Conservation (phyloP, 2,797 vertebrate species). For the Rhinoraja longicauda region DNA sequence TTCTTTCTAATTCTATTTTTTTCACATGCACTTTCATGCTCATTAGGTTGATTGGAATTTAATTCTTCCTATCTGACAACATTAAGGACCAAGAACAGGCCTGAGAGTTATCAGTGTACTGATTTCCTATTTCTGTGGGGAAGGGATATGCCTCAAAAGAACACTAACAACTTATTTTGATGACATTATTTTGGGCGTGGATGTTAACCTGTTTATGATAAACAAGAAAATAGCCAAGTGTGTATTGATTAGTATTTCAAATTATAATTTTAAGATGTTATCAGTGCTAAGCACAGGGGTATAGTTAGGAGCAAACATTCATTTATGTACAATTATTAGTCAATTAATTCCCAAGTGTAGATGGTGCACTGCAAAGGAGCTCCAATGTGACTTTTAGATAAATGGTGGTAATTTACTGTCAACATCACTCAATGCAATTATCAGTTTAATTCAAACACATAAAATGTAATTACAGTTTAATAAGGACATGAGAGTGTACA, state of each 20-base stretch:
- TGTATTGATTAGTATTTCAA: not conserved
- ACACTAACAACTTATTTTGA: not conserved
- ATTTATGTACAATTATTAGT: not conserved
- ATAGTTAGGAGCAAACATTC: not conserved
- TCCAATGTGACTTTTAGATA: not conserved
- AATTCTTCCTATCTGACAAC: not conserved
- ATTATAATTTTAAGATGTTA: not conserved
- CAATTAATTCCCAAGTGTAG: not conserved
- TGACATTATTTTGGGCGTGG: not conserved
- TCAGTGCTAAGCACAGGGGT: not conserved
- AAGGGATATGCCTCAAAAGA: not conserved
- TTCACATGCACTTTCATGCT: not conserved
- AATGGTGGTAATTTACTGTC: not conserved
- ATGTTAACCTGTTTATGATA: not conserved
- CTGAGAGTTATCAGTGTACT: not conserved
- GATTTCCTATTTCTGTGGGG: not conserved
- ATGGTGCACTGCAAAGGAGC: not conserved
- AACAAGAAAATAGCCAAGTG: not conserved
- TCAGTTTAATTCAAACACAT: constrained; percentile 10
- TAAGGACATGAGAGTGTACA: not conserved
- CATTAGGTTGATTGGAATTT: not conserved
- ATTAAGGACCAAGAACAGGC: not conserved
- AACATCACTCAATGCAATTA: constrained; percentile 7
- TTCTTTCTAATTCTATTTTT: not conserved
- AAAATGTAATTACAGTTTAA: constrained; percentile 20